phyloP scores from a whole-genome alignment of 1,140 invertebrate species.

The Heterodera carotae region DNA sequence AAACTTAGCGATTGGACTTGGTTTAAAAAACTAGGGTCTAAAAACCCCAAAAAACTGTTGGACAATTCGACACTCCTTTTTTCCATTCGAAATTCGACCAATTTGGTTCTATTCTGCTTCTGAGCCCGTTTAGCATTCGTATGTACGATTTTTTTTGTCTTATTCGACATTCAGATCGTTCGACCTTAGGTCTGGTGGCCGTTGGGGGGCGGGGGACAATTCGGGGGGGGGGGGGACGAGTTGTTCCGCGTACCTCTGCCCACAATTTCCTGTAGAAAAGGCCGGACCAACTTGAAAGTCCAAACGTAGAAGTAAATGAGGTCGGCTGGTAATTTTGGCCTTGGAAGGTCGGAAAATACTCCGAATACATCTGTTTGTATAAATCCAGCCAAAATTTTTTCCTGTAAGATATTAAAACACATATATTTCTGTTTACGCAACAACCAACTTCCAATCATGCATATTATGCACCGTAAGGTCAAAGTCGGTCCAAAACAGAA shows the following conservation, averaged over 20 bases:
- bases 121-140: no score
- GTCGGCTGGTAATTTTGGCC: conserved; percentile 62
- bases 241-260: conserved; percentile 51
- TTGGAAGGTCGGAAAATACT: conserved; percentile 61
- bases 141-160: no score
- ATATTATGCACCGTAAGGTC: conserved; percentile 62
- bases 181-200: no score
- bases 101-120: no score
- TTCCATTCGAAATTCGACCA: no score
- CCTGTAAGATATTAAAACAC: conserved; percentile 49
- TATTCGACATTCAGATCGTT: no score
- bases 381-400: conserved; percentile 65
- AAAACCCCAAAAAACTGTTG: no score
- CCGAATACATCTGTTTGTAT: conserved; percentile 59
- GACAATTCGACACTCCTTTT: no score
- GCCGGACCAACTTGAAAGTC: conserved; percentile 48
- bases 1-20: no score
- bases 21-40: no score
- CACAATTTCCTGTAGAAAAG: conserved; percentile 62
- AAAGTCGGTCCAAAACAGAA: conserved; percentile 63
- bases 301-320: conserved; percentile 64
- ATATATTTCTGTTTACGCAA: conserved; percentile 28
- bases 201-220: no score
- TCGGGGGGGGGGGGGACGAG: no score
- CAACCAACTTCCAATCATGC: conserved; percentile 58